Evolutionary conservation across 2,888 invertebrate genomes (phyloP).

Genomic region (Lasioglossum pauxillum): DNA sequence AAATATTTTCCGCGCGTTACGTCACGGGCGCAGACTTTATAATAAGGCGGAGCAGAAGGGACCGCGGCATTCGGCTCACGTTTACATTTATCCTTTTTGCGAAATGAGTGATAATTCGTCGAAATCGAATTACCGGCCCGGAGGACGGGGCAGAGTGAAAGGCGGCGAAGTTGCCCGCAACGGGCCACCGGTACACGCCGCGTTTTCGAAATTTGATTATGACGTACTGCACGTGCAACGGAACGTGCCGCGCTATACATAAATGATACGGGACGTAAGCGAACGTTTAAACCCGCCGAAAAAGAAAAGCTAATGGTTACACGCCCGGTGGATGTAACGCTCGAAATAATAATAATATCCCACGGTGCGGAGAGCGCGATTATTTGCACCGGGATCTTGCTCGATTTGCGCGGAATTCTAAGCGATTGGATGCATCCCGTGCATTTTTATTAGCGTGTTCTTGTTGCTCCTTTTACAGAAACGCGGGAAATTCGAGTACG

Average conservation of each 20-base stretch:
- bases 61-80: slow-evolving; percentile 78
- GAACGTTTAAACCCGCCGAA: slow-evolving; percentile 44
- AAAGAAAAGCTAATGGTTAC: neutral
- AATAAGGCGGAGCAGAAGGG: slow-evolving; percentile 50
- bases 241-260: slow-evolving; percentile 72
- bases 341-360: slow-evolving; percentile 11
- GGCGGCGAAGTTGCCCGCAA: slow-evolving; percentile 78
- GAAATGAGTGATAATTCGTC: slow-evolving; percentile 82
- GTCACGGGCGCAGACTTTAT: slow-evolving; percentile 44
- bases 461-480: too few species aligned
- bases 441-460: neutral
- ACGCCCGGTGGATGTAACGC: neutral
- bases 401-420: too few species aligned
- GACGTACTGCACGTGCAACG: slow-evolving; percentile 76
- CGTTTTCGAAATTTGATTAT: slow-evolving; percentile 81
- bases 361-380: neutral
- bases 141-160: slow-evolving; percentile 75
- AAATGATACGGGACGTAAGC: slow-evolving; percentile 72
- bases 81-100: slow-evolving; percentile 82
- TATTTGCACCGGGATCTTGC: too few species aligned
- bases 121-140: slow-evolving; percentile 80
- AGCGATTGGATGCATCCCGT: neutral
- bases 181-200: slow-evolving; percentile 69
- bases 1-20: slow-evolving; percentile 58
- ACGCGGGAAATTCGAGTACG: too few species aligned